phyloP scores from a whole-genome alignment of 2,888 invertebrate genomes.

The Seladonia tumulorum region DNA sequence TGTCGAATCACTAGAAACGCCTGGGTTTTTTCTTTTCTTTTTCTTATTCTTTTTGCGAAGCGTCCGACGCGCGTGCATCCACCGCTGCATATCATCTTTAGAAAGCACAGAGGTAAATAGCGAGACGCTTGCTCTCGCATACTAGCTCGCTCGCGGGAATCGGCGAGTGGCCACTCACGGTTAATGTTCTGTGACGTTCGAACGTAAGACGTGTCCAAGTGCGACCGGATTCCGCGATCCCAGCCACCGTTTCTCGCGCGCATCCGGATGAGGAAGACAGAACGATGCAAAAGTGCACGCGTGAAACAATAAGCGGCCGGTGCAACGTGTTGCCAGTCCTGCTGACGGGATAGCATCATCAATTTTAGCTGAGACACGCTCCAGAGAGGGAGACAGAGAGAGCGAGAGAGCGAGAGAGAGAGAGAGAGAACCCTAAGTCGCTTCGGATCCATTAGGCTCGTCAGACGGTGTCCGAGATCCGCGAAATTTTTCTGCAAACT shows the following conservation, averaged over 20 bases:
- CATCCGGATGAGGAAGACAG: conserved; percentile 56
- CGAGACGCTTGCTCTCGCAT: background rate
- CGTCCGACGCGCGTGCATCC: background rate
- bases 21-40: background rate
- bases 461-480: background rate
- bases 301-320: conserved; percentile 55
- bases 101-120: conserved; percentile 54
- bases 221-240: conserved; percentile 64
- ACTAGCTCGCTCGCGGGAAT: background rate
- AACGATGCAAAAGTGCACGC: conserved; percentile 48
- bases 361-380: background rate
- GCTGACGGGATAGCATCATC: background rate
- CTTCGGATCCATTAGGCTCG: background rate
- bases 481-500: background rate
- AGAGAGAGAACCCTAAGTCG: background rate
- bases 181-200: conserved; percentile 63
- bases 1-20: conserved; percentile 9
- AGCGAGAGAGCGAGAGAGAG: background rate
- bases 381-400: background rate
- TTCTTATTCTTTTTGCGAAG: background rate
- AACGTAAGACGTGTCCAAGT: conserved; percentile 53
- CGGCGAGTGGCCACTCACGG: conserved; percentile 52
- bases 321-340: background rate
- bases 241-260: conserved; percentile 60
- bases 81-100: conserved; percentile 48